Percentiles rank a stretch among this genome's conserved stretches.
Evolutionary conservation across 2,888 invertebrate genomes (phyloP).

Genomic region (Agrochola lota): DNA sequence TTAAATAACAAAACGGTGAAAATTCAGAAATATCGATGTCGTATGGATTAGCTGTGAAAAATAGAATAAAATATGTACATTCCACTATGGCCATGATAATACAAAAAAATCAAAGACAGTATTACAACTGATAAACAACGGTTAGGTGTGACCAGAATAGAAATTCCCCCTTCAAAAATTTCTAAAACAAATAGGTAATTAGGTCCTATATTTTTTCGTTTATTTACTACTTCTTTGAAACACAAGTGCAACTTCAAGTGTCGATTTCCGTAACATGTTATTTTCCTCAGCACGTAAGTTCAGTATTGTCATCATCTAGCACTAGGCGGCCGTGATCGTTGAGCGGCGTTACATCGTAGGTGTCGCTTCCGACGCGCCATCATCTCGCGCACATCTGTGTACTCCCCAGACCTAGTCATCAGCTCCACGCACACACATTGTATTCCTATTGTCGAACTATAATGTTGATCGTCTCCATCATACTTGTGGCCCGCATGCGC

Average conservation of each 20-base stretch:
- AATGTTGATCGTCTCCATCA: background rate
- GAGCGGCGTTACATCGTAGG: background rate
- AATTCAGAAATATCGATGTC: background rate
- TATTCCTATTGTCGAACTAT: background rate
- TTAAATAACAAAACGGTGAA: background rate
- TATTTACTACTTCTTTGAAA: background rate
- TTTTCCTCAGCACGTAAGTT: background rate
- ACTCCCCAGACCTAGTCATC: constrained; percentile 1
- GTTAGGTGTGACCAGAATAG: background rate
- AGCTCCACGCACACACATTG: background rate
- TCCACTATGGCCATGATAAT: background rate
- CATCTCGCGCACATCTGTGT: background rate
- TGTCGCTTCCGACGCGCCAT: background rate
- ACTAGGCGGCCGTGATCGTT: background rate
- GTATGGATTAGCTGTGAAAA: background rate
- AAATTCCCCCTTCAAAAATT: background rate
- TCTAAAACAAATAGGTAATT: background rate
- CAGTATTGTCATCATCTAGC: background rate
- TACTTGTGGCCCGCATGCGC: constrained; percentile 32
- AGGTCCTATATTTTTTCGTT: background rate
- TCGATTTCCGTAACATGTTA: background rate
- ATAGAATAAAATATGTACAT: background rate
- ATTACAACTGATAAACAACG: background rate
- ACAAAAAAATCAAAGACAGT: background rate
- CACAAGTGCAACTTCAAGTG: constrained; percentile 1